Base-by-base conservation (phyloP, 1,140 invertebrate genomes). In the Ruditapes philippinarum region DNA sequence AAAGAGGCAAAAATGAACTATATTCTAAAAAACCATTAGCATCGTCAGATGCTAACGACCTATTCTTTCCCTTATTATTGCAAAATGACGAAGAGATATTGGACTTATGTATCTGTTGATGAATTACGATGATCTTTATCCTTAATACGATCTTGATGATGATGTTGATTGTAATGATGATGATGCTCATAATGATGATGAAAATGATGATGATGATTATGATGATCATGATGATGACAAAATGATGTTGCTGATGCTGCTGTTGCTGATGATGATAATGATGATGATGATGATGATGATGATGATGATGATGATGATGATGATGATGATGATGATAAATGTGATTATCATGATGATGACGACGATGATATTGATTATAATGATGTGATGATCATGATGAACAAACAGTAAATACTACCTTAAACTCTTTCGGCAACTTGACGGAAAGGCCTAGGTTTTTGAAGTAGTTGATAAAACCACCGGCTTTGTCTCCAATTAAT, bases 391-490 rank as follows among this genome's bases (percentile, higher is more conserved):
- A 7, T n/a, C 11, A n/a, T n/a, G 60, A 9, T 25, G n/a, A n/a
- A 9, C 60, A n/a, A n/a, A 11, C 60, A 17, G 14, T 28, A 14
- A 25, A 25, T 14, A 1, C 17, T 49, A 62, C 57, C 57, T 62
- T 62, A 28, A 62, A n/a, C 28, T 62, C 57, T 25, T 3, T 7
- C 28, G 57, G 57, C 4, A 19, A 12, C 9, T n/a, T 28, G 3
- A 42, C 19, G 2, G 79, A 60, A 12, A 19, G n/a, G 1, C 17
- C 79, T 4, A 81, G 49, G 31, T 81, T 51, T 31, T 81, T 81
- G 51, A 81, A 40, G 9, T 51, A 81, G 28, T 57, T 81, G 1
- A 81, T 9, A 54, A 81, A 81, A 5, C 45, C 45, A 33, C 19
- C 33, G 1, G n/a, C 45, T 25, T 81, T 36, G 3, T 57, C 51